A percentile compares a stretch with the other conserved stretches of the same genome.
These are phyloP conservation scores for Brassicogethes aeneus DNA, from an alignment of 2,888 invertebrate genomes.

Conservation along the genomic window DNA sequence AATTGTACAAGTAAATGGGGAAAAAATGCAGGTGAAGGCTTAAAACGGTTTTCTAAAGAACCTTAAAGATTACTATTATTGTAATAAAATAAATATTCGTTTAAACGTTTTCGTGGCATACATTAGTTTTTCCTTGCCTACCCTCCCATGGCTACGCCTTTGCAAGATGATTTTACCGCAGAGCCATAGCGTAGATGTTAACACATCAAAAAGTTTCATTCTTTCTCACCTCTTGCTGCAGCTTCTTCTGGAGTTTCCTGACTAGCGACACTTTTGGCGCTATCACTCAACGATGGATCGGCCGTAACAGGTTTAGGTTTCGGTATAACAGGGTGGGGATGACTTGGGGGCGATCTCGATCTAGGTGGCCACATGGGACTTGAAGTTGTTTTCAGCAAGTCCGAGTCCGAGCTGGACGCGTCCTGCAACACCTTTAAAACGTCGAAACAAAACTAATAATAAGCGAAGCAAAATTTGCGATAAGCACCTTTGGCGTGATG, in stretches of 20 bases:
- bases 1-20: no score
- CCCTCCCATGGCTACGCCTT: no score
- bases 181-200: no score
- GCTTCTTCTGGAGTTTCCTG: constrained; percentile 46
- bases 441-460: not conserved
- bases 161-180: no score
- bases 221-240: constrained; percentile 35
- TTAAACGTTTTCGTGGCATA: no score
- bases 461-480: no score
- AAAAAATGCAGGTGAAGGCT: no score
- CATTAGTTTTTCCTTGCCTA: no score
- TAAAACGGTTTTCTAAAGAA: no score
- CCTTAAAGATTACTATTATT: no score
- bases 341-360: constrained; percentile 31
- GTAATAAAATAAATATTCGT: no score
- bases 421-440: constrained; percentile 31
- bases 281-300: constrained; percentile 47
- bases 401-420: constrained; percentile 51
- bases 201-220: no score
- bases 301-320: constrained; percentile 29
- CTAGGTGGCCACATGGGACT: constrained; percentile 38
- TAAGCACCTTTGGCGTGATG: constrained; percentile 55
- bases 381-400: constrained; percentile 44
- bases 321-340: constrained; percentile 10
- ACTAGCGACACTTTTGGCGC: constrained; percentile 47